Conservation (phyloP, 2,113 vertebrate genomes). For the Labrus mixtus region DNA sequence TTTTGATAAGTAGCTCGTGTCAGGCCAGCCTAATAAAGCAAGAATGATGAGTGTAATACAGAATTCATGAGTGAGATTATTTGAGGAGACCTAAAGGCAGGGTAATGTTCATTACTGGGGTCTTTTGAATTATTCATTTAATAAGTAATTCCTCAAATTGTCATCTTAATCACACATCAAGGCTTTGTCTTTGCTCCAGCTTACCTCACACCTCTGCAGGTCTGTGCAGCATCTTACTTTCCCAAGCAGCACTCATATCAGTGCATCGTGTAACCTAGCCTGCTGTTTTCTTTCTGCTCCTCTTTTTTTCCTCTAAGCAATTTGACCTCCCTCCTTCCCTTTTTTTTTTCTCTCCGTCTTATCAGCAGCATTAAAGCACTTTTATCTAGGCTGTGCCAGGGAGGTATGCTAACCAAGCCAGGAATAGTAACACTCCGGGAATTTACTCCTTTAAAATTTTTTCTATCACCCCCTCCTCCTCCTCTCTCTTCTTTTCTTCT, state of each 20-base stretch:
- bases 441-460: conserved; percentile 64
- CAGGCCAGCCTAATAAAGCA: conserved; percentile 31
- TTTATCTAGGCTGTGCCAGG: conserved; percentile 68
- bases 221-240: not conserved
- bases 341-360: conserved; percentile 43
- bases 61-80: conserved; percentile 49
- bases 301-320: conserved; percentile 18
- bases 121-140: conserved; percentile 66
- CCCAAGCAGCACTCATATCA: not conserved
- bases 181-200: conserved; percentile 24
- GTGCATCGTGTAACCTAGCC: not conserved
- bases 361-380: conserved; percentile 69
- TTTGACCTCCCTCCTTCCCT: conserved; percentile 41
- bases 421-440: conserved; percentile 74
- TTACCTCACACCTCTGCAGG: conserved; percentile 1
- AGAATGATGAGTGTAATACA: conserved; percentile 48
- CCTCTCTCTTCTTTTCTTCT: not conserved
- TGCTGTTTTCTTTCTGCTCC: not conserved
- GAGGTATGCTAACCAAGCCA: conserved; percentile 61
- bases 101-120: conserved; percentile 32
- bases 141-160: conserved; percentile 45
- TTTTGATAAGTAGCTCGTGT: conserved; percentile 29
- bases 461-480: conserved; percentile 5
- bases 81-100: conserved; percentile 19
- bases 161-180: conserved; percentile 17